These are phyloP conservation scores for Ginglymostoma cirratum DNA, from an alignment of 2,113 vertebrate species.

Conservation along the genomic window DNA sequence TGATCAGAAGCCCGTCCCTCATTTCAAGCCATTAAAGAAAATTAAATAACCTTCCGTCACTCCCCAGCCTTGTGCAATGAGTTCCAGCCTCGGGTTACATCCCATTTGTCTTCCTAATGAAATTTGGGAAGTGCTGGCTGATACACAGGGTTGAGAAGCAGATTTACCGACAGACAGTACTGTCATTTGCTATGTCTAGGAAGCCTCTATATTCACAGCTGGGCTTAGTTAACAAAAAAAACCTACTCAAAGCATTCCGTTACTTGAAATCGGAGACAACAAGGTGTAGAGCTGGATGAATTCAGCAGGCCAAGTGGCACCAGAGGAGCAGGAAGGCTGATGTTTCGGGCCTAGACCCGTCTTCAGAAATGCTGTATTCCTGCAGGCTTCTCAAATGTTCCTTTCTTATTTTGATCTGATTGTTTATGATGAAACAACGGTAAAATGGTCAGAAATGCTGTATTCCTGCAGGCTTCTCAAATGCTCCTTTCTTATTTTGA, in stretches of 20 bases:
- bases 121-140: neutral
- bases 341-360: too few relatives aligned
- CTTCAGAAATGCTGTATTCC: neutral
- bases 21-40: constrained; percentile 7
- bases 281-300: too few relatives aligned
- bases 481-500: neutral
- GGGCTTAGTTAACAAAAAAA: neutral
- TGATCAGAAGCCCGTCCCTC: neutral
- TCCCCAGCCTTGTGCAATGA: neutral
- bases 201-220: neutral
- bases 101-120: neutral
- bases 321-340: too few relatives aligned
- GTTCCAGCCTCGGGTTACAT: neutral
- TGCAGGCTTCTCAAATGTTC: neutral
- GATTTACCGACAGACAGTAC: neutral
- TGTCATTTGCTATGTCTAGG: neutral
- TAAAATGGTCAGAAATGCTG: neutral
- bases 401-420: neutral
- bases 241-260: neutral
- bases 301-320: too few relatives aligned
- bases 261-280: too few relatives aligned
- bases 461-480: neutral
- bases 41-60: neutral
- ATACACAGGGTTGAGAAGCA: neutral
- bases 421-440: neutral